Conservation (phyloP, 2,113 vertebrate genomes). For the Sorex fumeus region DNA sequence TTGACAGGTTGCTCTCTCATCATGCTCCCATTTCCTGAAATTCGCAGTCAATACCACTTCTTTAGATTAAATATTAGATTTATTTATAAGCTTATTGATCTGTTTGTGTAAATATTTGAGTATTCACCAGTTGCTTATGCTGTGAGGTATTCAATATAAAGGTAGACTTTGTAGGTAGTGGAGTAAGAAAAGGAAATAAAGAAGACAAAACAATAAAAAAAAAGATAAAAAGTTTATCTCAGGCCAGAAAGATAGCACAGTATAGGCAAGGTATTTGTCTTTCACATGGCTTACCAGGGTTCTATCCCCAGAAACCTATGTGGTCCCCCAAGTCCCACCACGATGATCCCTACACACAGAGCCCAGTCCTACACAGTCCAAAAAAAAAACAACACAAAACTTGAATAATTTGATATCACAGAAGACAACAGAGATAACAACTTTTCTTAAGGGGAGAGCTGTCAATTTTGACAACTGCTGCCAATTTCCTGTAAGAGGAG, state of each 20-base stretch:
- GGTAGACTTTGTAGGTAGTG: fast-evolving
- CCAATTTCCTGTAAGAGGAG: not conserved
- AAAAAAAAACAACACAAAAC: not conserved
- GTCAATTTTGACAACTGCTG: fast-evolving
- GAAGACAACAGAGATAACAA: not conserved
- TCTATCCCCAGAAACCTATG: not conserved
- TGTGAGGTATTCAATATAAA: not conserved
- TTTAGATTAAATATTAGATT: not conserved
- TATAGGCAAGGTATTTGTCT: not conserved
- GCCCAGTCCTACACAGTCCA: not conserved
- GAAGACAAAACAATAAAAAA: too few relatives aligned
- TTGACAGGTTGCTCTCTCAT: not conserved
- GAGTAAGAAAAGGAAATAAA: not conserved
- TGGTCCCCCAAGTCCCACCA: too few relatives aligned
- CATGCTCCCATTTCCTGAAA: not conserved
- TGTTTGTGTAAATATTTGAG: not conserved
- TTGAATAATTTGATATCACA: not conserved
- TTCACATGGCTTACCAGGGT: not conserved
- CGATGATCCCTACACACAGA: too few relatives aligned
- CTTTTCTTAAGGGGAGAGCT: not conserved
- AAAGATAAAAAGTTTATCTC: too few relatives aligned
- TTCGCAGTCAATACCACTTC: not conserved
- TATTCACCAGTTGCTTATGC: not conserved
- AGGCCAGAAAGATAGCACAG: not conserved
- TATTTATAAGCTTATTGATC: not conserved